A percentile compares a stretch with the other conserved stretches of the same genome.
phyloP scores from a whole-genome alignment of 2,797 vertebrate genomes.

The Rhynchonycteris naso region DNA sequence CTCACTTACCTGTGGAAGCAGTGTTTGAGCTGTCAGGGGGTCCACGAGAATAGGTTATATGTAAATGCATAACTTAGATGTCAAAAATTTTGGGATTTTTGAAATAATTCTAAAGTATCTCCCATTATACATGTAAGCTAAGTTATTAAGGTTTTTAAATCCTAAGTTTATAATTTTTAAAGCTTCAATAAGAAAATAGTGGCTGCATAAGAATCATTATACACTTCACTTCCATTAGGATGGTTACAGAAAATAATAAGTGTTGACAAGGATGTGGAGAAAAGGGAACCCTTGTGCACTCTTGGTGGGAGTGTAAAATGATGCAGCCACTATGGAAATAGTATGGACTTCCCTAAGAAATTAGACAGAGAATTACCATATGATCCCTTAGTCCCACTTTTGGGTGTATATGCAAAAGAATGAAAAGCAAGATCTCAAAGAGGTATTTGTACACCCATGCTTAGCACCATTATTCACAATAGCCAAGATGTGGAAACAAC shows the following conservation, averaged over 20 bases:
- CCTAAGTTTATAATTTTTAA: neutral
- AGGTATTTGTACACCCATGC: neutral
- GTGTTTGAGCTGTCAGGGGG: neutral
- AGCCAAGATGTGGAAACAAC: neutral
- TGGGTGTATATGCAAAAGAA: neutral
- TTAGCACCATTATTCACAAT: neutral
- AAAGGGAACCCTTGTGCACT: neutral
- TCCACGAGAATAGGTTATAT: neutral
- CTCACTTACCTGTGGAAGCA: neutral
- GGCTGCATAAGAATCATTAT: neutral
- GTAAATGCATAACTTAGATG: neutral
- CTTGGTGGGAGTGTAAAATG: neutral
- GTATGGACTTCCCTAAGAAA: neutral
- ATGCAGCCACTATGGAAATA: neutral
- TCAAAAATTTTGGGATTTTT: slow-evolving; percentile 2
- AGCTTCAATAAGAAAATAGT: neutral
- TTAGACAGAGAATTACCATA: neutral
- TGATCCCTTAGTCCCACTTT: neutral
- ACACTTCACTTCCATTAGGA: neutral
- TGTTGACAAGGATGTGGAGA: neutral
- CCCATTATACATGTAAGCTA: neutral
- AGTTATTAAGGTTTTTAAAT: slow-evolving; percentile 13
- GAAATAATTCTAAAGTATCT: slow-evolving; percentile 6
- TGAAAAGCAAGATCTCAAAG: neutral
- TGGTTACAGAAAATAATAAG: neutral